Conservation (phyloP, 2,113 vertebrate genomes). For the Leucoraja erinaceus region DNA sequence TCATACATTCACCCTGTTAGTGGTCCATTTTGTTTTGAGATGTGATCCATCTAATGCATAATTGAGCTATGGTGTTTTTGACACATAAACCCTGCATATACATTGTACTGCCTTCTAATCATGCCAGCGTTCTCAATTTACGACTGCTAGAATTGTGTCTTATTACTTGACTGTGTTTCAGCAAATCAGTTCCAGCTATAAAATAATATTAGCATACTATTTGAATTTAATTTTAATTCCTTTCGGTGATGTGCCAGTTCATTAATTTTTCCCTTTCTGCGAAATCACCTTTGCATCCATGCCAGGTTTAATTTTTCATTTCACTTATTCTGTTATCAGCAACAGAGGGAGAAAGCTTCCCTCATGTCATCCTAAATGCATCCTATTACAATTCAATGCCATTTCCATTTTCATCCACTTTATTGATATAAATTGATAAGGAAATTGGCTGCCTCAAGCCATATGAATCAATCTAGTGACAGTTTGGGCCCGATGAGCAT, state of each 20-base stretch:
- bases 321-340: slow-evolving; percentile 41
- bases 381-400: slow-evolving; percentile 40
- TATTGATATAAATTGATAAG: slow-evolving; percentile 44
- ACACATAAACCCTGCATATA: not conserved
- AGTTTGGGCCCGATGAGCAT: slow-evolving; percentile 9
- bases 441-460: slow-evolving; percentile 42
- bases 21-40: not conserved
- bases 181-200: not conserved
- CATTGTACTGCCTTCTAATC: not conserved
- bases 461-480: slow-evolving; percentile 41
- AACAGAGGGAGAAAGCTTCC: slow-evolving; percentile 40
- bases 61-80: not conserved
- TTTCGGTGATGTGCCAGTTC: slow-evolving; percentile 21
- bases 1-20: not conserved
- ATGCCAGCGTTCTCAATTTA: not conserved
- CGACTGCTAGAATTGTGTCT: not conserved
- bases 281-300: slow-evolving; percentile 12
- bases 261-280: slow-evolving; percentile 36
- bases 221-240: slow-evolving; percentile 31
- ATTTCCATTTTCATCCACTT: slow-evolving; percentile 42
- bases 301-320: slow-evolving; percentile 40
- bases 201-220: not conserved
- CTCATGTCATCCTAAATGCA: slow-evolving; percentile 1
- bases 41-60: not conserved
- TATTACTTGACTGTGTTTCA: not conserved